A percentile compares a stretch with the other conserved stretches of the same genome.
These are phyloP conservation scores for Crossaster papposus DNA, from an alignment of 53 echinoderm and acorn worm species.

Conservation along the genomic window DNA sequence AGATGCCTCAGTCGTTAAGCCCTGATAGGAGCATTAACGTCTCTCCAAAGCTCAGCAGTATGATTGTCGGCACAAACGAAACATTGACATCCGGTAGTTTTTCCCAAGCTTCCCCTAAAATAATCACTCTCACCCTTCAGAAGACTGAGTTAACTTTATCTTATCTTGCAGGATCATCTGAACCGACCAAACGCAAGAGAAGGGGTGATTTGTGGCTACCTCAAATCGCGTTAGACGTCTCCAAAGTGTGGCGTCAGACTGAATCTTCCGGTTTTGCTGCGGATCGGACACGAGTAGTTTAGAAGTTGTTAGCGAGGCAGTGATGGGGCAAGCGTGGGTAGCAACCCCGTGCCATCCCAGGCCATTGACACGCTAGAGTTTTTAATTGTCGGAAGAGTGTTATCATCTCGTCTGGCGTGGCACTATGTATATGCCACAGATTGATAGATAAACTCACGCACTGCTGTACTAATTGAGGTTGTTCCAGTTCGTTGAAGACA, in stretches of 20 bases:
- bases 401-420: conserved; percentile 40
- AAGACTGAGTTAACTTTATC: conserved; percentile 10
- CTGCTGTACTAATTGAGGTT: not conserved
- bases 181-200: not conserved
- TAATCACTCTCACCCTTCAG: not conserved
- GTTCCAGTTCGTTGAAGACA: conserved; percentile 8
- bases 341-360: not conserved
- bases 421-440: too few relatives aligned
- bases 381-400: conserved; percentile 50
- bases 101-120: conserved; percentile 13
- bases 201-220: conserved; percentile 23
- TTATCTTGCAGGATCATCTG: conserved; percentile 51
- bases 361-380: conserved; percentile 37
- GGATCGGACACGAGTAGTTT: conserved; percentile 1
- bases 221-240: conserved; percentile 13
- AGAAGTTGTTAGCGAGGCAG: not conserved
- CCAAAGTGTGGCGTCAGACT: conserved; percentile 1
- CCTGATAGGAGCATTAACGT: not conserved
- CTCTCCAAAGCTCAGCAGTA: not conserved
- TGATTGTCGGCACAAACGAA: not conserved
- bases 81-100: not conserved
- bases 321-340: conserved; percentile 13
- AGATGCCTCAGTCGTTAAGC: not conserved
- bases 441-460: not conserved
- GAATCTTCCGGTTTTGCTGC: conserved; percentile 5